phyloP scores from a whole-genome alignment of 2,888 invertebrate genomes.

The Catocala nupta region DNA sequence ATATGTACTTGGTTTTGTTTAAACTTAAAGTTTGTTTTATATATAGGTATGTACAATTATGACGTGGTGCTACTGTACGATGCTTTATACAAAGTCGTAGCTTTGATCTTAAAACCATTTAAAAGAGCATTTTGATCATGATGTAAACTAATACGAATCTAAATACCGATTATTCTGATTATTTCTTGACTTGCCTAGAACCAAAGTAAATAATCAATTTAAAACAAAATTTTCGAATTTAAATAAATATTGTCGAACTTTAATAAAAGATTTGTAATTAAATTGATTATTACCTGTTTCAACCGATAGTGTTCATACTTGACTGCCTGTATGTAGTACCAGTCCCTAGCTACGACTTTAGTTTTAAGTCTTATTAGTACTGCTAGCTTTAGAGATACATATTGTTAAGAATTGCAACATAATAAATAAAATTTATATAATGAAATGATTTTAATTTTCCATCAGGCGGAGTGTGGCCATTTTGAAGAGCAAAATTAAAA shows the following conservation, averaged over 20 bases:
- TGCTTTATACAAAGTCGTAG: conserved; percentile 11
- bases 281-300: neutral
- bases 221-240: no score
- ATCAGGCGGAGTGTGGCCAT: no score
- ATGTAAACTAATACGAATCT: no score
- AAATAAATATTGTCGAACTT: no score
- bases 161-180: no score
- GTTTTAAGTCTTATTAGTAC: conserved; percentile 1
- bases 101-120: neutral
- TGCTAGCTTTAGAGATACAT: neutral
- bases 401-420: conserved; percentile 31
- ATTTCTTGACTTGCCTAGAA: no score
- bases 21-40: neutral
- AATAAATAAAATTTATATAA: conserved; percentile 25
- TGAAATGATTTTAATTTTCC: neutral
- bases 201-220: no score
- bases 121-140: no score
- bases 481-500: no score
- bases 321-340: neutral
- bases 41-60: conserved; percentile 20
- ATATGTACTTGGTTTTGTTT: neutral
- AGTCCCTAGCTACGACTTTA: neutral
- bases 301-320: neutral
- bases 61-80: conserved; percentile 35
- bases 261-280: no score